A percentile compares a stretch with the other conserved stretches of the same genome.
Evolutionary conservation across 2,113 vertebrate species (phyloP).

Genomic region (Stigmatopora argus): DNA sequence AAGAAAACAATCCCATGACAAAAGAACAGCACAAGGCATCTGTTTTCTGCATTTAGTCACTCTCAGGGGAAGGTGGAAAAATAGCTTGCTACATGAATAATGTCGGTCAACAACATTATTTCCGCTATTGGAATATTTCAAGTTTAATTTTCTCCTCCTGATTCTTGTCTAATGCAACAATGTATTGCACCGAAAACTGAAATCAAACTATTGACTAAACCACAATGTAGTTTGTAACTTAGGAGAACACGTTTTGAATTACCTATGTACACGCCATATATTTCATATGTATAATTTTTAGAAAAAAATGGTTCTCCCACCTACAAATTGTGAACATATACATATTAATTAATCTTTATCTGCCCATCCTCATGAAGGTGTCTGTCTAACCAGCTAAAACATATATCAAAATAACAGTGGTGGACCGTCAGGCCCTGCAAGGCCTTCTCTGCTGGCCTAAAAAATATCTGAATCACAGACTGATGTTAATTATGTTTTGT

Average conservation of each 20-base stretch:
- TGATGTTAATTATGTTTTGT: too few species aligned
- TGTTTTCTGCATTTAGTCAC: conserved; percentile 18
- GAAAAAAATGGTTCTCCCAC: too few species aligned
- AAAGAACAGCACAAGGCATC: conserved; percentile 20
- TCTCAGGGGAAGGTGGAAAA: conserved; percentile 21
- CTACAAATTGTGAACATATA: too few species aligned
- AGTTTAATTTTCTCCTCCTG: conserved; percentile 2
- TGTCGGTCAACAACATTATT: conserved; percentile 29
- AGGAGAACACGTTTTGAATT: not conserved
- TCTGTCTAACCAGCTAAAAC: too few species aligned
- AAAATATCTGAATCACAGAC: too few species aligned
- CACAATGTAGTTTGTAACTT: not conserved
- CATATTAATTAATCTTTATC: too few species aligned
- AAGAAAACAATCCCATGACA: conserved; percentile 32
- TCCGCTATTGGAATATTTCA: conserved; percentile 17
- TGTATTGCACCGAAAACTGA: not conserved
- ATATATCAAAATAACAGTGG: too few species aligned
- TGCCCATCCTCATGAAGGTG: too few species aligned
- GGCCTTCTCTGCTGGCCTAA: too few species aligned
- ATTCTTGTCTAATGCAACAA: not conserved
- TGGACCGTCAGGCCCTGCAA: too few species aligned
- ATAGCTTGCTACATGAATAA: conserved; percentile 29
- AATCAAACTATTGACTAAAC: too few species aligned
- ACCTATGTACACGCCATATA: not conserved
- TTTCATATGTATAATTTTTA: too few species aligned